These are phyloP conservation scores for Actinostola sp. DNA, from an alignment of 92 coral and sea anemone species.

Conservation along the genomic window DNA sequence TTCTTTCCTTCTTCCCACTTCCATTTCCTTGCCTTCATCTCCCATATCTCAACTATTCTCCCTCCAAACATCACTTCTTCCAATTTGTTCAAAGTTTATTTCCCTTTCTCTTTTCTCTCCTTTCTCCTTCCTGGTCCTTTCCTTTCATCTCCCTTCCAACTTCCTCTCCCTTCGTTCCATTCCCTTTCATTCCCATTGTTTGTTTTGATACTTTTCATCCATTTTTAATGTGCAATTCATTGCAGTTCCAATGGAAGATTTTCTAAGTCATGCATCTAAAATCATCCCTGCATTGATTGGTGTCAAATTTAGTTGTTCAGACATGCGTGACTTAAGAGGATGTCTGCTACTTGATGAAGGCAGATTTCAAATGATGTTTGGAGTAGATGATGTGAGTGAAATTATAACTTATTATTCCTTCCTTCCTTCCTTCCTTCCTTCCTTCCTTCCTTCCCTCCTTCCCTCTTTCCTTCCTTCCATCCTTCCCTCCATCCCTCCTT, in stretches of 20 bases:
- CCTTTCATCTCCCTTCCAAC: too few species aligned
- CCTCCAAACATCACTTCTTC: too few species aligned
- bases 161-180: too few species aligned
- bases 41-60: too few species aligned
- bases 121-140: too few species aligned
- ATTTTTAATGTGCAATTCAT: background rate
- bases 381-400: constrained; percentile 61
- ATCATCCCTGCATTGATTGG: constrained; percentile 65
- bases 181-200: background rate
- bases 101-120: too few species aligned
- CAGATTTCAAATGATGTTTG: constrained; percentile 54
- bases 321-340: constrained; percentile 58
- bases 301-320: constrained; percentile 51
- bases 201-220: background rate
- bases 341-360: constrained; percentile 42
- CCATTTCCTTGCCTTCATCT: too few species aligned
- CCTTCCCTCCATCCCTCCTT: background rate
- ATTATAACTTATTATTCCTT: background rate
- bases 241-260: constrained; percentile 68
- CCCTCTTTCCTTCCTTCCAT: background rate
- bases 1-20: too few species aligned
- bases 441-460: background rate
- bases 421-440: too few species aligned
- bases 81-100: too few species aligned
- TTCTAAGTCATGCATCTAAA: constrained; percentile 56